These are phyloP conservation scores for Linepithema humile DNA, from an alignment of 1,140 invertebrate genomes.

Conservation along the genomic window DNA sequence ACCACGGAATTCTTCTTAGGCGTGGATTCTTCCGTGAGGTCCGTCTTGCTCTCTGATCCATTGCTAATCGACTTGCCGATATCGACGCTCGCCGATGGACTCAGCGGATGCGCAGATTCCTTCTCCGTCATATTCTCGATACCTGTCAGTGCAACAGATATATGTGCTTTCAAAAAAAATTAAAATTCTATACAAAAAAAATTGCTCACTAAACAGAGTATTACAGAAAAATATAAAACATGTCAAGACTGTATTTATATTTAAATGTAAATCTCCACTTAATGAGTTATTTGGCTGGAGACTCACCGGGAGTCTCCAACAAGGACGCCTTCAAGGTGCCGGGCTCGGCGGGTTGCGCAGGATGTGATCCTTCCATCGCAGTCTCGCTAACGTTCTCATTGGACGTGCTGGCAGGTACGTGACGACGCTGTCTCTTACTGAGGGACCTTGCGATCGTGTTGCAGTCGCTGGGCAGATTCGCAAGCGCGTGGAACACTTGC, in stretches of 20 bases:
- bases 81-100: slow-evolving; percentile 76
- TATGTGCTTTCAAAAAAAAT: neutral
- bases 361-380: slow-evolving; percentile 93
- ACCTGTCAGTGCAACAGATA: slow-evolving; percentile 82
- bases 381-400: slow-evolving; percentile 85
- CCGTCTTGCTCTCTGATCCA: slow-evolving; percentile 62
- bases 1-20: slow-evolving; percentile 78
- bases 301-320: slow-evolving; percentile 92
- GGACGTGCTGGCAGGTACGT: slow-evolving; percentile 79
- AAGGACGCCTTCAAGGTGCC: slow-evolving; percentile 95
- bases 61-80: slow-evolving; percentile 65
- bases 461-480: slow-evolving; percentile 97
- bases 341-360: slow-evolving; percentile 95
- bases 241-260: neutral
- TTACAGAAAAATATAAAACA: too few relatives aligned
- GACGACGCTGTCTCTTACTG: slow-evolving; percentile 87
- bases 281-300: neutral
- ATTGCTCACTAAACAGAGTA: neutral
- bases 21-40: slow-evolving; percentile 56
- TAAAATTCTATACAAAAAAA: neutral
- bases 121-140: slow-evolving; percentile 98
- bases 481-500: slow-evolving; percentile 98
- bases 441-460: slow-evolving; percentile 94
- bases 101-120: slow-evolving; percentile 92
- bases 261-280: neutral